Evolutionary conservation across 2,888 invertebrate species (phyloP).

Genomic region (Acanthopleura granulata): DNA sequence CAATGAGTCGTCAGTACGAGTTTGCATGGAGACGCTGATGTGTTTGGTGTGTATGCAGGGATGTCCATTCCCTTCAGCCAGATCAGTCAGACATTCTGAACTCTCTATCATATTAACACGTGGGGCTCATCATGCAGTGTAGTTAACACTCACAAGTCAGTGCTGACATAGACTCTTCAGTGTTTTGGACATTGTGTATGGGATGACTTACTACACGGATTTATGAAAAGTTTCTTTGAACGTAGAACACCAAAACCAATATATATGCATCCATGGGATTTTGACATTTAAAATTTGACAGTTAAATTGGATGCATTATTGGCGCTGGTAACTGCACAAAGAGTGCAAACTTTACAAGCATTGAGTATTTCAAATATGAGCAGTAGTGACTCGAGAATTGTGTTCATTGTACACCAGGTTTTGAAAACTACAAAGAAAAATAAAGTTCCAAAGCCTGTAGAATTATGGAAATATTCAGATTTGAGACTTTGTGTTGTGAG

Average conservation of each 20-base stretch:
- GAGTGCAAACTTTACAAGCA: not conserved
- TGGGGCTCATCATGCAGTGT: not conserved
- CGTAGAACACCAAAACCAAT: too few species aligned
- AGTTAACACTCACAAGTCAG: slow-evolving; percentile 16
- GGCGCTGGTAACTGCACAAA: too few species aligned
- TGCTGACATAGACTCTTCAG: not conserved
- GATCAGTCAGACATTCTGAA: not conserved
- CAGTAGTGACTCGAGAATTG: not conserved
- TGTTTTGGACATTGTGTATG: not conserved
- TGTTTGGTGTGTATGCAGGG: not conserved
- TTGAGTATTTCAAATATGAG: not conserved
- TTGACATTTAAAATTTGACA: not conserved
- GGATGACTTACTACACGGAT: not conserved
- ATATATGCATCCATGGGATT: not conserved
- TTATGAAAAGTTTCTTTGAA: not conserved
- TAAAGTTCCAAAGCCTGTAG: not conserved
- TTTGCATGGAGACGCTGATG: not conserved
- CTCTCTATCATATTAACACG: not conserved
- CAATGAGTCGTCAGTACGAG: not conserved
- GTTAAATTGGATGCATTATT: not conserved
- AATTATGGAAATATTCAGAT: not conserved
- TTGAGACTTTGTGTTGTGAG: not conserved
- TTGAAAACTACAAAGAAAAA: slow-evolving; percentile 5
- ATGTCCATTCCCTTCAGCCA: not conserved
- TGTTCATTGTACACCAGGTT: not conserved